These are phyloP conservation scores for Dendrophyllia cribrosa DNA, from an alignment of 64 coral and sea anemone species.

Conservation along the genomic window DNA sequence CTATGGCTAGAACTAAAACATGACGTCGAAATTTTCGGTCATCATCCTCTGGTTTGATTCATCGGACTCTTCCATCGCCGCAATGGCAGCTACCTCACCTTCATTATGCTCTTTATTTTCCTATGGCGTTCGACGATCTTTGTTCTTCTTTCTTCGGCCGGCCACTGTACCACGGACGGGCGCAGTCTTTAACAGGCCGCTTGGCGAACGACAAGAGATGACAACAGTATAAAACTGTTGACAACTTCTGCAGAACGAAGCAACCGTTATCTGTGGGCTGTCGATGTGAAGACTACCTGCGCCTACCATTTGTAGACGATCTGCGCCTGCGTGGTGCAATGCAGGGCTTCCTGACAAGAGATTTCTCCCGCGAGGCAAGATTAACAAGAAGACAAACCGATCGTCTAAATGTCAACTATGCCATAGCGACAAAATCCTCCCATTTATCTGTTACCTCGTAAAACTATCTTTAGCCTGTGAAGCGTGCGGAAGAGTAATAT, in stretches of 20 bases:
- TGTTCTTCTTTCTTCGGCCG: slow-evolving; percentile 18
- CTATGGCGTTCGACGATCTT: background rate
- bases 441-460: background rate
- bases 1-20: background rate
- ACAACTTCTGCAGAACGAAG: background rate
- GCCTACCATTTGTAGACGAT: slow-evolving; percentile 4
- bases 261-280: background rate
- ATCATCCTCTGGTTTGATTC: background rate
- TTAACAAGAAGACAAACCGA: background rate
- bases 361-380: background rate
- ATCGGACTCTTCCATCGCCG: background rate
- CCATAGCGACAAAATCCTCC: slow-evolving; percentile 3
- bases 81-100: background rate
- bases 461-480: background rate
- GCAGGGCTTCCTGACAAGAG: background rate
- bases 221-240: no score
- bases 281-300: background rate
- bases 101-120: background rate
- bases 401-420: background rate
- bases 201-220: no score
- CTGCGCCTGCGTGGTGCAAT: background rate
- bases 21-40: background rate
- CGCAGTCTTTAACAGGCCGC: no score
- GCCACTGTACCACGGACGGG: background rate
- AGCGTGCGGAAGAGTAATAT: background rate